These are phyloP conservation scores for Zootermopsis nevadensis DNA, from an alignment of 2,888 invertebrate species.

Conservation along the genomic window DNA sequence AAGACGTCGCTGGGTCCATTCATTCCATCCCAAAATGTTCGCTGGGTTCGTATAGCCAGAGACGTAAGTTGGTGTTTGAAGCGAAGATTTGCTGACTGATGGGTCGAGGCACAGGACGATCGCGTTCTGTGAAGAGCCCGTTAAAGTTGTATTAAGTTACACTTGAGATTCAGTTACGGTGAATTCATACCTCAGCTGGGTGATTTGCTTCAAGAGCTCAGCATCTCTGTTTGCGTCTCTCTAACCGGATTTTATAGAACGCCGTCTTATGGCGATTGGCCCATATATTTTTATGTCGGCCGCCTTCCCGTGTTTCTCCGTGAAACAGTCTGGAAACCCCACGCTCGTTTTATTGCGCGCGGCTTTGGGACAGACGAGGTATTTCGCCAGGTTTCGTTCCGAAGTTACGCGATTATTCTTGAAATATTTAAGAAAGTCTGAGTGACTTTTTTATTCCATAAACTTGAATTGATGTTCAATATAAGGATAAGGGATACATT, in stretches of 20 bases:
- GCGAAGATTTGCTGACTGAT: background rate
- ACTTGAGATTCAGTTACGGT: background rate
- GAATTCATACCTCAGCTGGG: background rate
- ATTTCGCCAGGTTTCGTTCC: constrained; percentile 23
- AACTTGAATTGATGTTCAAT: constrained; percentile 17
- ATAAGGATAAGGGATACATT: constrained; percentile 25
- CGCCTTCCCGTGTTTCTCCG: background rate
- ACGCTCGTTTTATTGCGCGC: constrained; percentile 30
- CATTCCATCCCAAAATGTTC: too few relatives aligned
- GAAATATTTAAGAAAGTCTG: constrained; percentile 20
- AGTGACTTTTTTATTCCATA: constrained; percentile 21
- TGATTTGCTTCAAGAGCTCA: background rate
- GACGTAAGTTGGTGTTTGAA: too few relatives aligned
- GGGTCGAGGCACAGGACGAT: background rate
- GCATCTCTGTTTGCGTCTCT: constrained; percentile 2
- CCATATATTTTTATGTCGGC: constrained; percentile 13
- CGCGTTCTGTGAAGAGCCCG: background rate
- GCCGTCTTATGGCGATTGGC: background rate
- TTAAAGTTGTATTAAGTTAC: background rate
- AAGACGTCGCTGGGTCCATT: too few relatives aligned
- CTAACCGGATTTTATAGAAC: constrained; percentile 9
- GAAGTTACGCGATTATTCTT: background rate
- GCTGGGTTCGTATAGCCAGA: too few relatives aligned
- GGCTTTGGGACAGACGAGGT: background rate
- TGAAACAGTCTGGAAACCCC: background rate